These are phyloP conservation scores for Prorops nasuta DNA, from an alignment of 1,140 invertebrate species.

Conservation along the genomic window DNA sequence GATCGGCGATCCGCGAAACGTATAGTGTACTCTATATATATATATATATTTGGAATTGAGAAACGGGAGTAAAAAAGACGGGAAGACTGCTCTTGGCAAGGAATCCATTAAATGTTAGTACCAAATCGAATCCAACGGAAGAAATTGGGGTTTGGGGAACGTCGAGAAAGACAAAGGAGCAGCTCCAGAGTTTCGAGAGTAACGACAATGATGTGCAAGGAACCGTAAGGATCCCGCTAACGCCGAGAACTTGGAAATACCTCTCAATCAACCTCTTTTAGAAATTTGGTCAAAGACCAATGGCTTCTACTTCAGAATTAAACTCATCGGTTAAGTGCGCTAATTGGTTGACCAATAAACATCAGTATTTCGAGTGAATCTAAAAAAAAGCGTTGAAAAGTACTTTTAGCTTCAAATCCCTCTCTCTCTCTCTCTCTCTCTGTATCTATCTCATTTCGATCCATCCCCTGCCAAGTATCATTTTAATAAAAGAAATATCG, in stretches of 20 bases:
- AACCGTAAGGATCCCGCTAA: slow-evolving; percentile 30
- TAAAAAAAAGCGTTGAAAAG: too few relatives aligned
- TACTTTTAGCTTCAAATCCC: too few relatives aligned
- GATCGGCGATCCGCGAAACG: too few relatives aligned
- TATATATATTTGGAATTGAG: slow-evolving; percentile 8
- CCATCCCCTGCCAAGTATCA: too few relatives aligned
- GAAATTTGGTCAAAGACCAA: slow-evolving; percentile 20
- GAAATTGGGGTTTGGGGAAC: neutral
- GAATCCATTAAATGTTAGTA: slow-evolving; percentile 37
- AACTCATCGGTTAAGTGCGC: too few relatives aligned
- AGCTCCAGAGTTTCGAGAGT: slow-evolving; percentile 19
- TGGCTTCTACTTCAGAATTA: neutral
- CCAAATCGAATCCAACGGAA: slow-evolving; percentile 43
- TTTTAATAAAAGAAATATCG: too few relatives aligned
- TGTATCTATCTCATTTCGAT: too few relatives aligned
- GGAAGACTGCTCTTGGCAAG: slow-evolving; percentile 19
- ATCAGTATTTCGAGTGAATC: too few relatives aligned
- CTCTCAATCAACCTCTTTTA: slow-evolving; percentile 20
- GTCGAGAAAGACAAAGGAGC: slow-evolving; percentile 33
- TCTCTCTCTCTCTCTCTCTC: too few relatives aligned
- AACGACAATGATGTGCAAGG: slow-evolving; percentile 32
- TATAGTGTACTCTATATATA: too few relatives aligned
- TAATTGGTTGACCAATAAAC: too few relatives aligned
- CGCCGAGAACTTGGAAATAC: slow-evolving; percentile 22
- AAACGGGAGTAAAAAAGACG: slow-evolving; percentile 1